These are phyloP conservation scores for Notodromas monacha DNA, from an alignment of 2,888 invertebrate genomes.

Conservation along the genomic window DNA sequence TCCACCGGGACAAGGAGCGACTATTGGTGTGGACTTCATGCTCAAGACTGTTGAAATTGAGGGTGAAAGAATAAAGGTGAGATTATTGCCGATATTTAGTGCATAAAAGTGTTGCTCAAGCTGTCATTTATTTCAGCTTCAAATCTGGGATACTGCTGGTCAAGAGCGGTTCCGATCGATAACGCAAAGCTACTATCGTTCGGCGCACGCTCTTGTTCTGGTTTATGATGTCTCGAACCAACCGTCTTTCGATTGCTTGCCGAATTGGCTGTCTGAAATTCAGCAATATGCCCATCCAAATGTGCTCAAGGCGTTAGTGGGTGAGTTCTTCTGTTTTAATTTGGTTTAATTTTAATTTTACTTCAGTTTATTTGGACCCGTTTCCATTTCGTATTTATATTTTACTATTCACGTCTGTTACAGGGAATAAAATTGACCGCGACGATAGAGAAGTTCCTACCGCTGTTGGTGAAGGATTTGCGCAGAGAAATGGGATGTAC, in stretches of 20 bases:
- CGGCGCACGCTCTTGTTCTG: constrained; percentile 80
- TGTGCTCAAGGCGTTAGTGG: constrained; percentile 71
- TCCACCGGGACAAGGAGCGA: constrained; percentile 90
- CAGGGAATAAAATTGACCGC: constrained; percentile 85
- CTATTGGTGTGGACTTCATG: constrained; percentile 97
- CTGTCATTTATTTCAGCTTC: constrained; percentile 28
- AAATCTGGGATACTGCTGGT: constrained; percentile 97
- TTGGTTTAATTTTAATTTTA: neutral
- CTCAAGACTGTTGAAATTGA: constrained; percentile 93
- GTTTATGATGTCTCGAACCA: constrained; percentile 93
- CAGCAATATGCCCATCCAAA: constrained; percentile 87
- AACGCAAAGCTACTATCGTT: constrained; percentile 86
- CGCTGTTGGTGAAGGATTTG: constrained; percentile 77
- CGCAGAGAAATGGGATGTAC: constrained; percentile 79
- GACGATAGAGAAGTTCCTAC: constrained; percentile 81
- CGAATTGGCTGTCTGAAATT: constrained; percentile 86
- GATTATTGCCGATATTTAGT: too few relatives aligned
- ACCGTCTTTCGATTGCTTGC: constrained; percentile 82
- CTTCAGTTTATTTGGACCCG: neutral
- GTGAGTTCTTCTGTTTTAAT: constrained; percentile 20
- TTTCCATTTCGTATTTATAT: constrained; percentile 6
- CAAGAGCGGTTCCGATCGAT: constrained; percentile 87
- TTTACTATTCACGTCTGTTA: constrained; percentile 9
- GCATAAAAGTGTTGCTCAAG: neutral
- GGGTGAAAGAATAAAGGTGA: constrained; percentile 68